Evolutionary conservation across 2,113 vertebrate species (phyloP), one percentile per base, ranked within the genome.

Genomic region (Genyomyrus donnyi): DNA sequence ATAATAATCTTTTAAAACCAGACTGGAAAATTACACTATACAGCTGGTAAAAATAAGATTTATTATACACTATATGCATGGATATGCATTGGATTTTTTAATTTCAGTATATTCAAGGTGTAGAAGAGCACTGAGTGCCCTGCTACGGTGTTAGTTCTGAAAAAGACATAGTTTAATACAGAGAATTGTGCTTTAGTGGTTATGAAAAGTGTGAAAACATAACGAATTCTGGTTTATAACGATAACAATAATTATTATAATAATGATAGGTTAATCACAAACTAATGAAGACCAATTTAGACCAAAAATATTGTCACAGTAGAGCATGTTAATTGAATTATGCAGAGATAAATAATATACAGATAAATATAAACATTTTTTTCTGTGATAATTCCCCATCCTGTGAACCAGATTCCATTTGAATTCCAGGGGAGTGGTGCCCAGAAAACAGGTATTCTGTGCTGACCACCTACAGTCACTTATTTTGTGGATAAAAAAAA

Each of bases 291-390:
- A 87, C 48, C 21, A 31, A 66, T 70, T 87, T 87, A 87, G 19
- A 56, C 17, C 21, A 45, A 50, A 58, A 52, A 66, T 86, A 46
- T 52, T 89, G 49, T 58, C 53, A 86, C 53, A 48, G 49, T 87
- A 58, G 45, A 92, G 80, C 49, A 52, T 80, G 58, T 45, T 93
- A 91, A 95, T 95, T 94, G 90, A 89, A 93, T 94, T 93, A 92
- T 93, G 90, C 92, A 91, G 88, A 91, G 89, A 31, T 93, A 92
- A 94, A 94, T 91, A 91, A 70, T 31, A 31, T 31, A 70, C 8
- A 31, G n/a, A 70, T 50, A 88, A 91, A 90, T 91, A 92, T 88
- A 93, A 93, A 95, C 93, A 91, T 94, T 90, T 92, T 95, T 94
- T 95, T 95, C 93, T 94, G 90, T 50, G 49, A 56, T 92, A 94